Evolutionary conservation across 2,888 invertebrate species (phyloP).

Genomic region (Caenorhabditis angaria): DNA sequence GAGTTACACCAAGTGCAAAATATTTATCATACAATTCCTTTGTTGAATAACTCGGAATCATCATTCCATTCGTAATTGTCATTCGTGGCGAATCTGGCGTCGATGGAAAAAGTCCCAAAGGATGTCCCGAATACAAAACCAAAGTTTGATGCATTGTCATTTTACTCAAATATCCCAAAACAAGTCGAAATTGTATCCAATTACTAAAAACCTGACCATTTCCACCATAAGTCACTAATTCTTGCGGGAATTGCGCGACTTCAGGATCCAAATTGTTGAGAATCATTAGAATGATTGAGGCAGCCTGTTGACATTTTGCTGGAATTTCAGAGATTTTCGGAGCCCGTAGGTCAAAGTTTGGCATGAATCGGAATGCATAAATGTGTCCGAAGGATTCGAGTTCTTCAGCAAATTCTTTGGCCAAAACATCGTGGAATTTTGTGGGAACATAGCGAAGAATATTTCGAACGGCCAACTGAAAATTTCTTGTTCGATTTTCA

Average conservation of each 20-base stretch:
- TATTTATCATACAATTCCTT: constrained; percentile 76
- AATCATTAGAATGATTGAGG: constrained; percentile 78
- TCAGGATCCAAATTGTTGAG: constrained; percentile 78
- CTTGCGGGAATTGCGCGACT: constrained; percentile 78
- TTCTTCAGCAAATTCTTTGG: constrained; percentile 75
- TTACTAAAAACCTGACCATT: constrained; percentile 79
- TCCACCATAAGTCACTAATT: constrained; percentile 78
- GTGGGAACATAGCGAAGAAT: constrained; percentile 77
- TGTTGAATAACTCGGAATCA: constrained; percentile 78
- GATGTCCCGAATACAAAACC: constrained; percentile 78
- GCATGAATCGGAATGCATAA: constrained; percentile 77
- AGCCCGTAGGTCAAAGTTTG: constrained; percentile 61
- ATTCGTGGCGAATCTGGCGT: constrained; percentile 75
- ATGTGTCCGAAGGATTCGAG: constrained; percentile 77
- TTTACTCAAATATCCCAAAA: constrained; percentile 76
- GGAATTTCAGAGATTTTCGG: constrained; percentile 57
- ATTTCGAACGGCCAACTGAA: constrained; percentile 77
- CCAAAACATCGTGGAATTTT: constrained; percentile 74
- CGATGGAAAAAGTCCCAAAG: constrained; percentile 77
- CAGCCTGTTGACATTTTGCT: constrained; percentile 72
- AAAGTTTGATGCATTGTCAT: constrained; percentile 77
- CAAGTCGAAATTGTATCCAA: constrained; percentile 79
- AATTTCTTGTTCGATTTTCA: constrained; percentile 13
- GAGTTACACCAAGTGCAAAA: constrained; percentile 78
- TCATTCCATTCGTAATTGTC: constrained; percentile 79